Percentiles rank a stretch among this genome's conserved stretches.
Evolutionary conservation across 2,113 vertebrate genomes (phyloP).

Genomic region (Eptesicus fuscus): DNA sequence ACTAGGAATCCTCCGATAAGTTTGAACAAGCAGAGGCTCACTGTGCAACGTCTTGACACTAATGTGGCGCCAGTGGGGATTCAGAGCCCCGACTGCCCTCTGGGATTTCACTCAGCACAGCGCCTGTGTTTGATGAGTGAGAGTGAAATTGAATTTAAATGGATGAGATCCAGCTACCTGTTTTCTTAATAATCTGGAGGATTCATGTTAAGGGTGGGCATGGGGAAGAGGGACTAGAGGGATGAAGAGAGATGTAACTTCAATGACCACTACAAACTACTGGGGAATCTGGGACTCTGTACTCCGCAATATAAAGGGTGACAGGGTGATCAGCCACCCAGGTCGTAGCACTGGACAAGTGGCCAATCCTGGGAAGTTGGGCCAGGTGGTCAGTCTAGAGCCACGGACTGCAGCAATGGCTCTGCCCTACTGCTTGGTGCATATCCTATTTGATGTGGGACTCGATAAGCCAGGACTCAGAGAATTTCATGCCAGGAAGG

Average conservation of each 20-base stretch:
- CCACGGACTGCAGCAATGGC: not conserved
- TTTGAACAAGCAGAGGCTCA: not conserved
- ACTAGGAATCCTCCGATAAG: not conserved
- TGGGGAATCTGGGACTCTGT: not conserved
- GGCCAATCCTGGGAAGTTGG: not conserved
- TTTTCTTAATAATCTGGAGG: not conserved
- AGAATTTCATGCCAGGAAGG: not conserved
- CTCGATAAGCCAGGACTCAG: not conserved
- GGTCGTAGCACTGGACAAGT: not conserved
- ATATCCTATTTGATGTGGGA: fast-evolving
- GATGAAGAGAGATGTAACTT: not conserved
- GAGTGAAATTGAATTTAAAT: not conserved
- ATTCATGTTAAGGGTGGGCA: not conserved
- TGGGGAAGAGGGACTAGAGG: not conserved
- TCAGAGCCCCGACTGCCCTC: not conserved
- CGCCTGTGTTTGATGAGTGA: not conserved
- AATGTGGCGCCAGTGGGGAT: not conserved
- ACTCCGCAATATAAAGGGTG: not conserved
- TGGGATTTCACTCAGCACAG: not conserved
- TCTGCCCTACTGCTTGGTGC: fast-evolving
- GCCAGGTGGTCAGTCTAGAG: not conserved
- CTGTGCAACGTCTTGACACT: not conserved
- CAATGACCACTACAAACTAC: not conserved
- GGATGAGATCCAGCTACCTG: not conserved
- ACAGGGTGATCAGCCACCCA: not conserved